Evolutionary conservation across 2,797 vertebrate genomes (phyloP).

Genomic region (Parambassis ranga): DNA sequence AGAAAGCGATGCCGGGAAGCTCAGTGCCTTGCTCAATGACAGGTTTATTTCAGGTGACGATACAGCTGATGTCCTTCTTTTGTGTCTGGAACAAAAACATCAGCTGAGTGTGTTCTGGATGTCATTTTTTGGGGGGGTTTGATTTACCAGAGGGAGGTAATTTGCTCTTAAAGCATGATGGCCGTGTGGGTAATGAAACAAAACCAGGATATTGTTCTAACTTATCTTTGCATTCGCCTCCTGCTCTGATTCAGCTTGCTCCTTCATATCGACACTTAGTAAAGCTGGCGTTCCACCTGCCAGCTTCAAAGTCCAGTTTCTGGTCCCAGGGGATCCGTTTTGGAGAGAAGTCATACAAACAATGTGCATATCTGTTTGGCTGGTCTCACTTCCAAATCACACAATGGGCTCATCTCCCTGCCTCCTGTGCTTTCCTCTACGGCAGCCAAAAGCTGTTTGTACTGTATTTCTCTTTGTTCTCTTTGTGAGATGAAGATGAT

Average conservation of each 20-base stretch:
- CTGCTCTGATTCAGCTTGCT: neutral
- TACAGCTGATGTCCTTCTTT: too few relatives aligned
- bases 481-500: slow-evolving; percentile 8
- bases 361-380: slow-evolving; percentile 42
- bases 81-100: neutral
- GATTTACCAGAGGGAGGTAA: too few relatives aligned
- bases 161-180: slow-evolving; percentile 21
- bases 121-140: slow-evolving; percentile 5
- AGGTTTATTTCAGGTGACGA: too few relatives aligned
- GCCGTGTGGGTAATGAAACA: neutral
- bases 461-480: slow-evolving; percentile 41
- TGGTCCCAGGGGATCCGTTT: slow-evolving; percentile 40
- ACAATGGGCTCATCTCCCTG: slow-evolving; percentile 34
- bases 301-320: slow-evolving; percentile 42
- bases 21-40: slow-evolving; percentile 8
- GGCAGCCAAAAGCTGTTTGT: slow-evolving; percentile 19
- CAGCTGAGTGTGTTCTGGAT: neutral
- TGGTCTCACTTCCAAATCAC: slow-evolving; percentile 49
- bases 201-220: too few relatives aligned
- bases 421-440: slow-evolving; percentile 36
- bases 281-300: slow-evolving; percentile 37
- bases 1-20: neutral
- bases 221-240: neutral
- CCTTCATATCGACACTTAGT: neutral
- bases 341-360: slow-evolving; percentile 36